These are phyloP conservation scores for Ophion costatus DNA, from an alignment of 2,888 invertebrate genomes.

Conservation along the genomic window DNA sequence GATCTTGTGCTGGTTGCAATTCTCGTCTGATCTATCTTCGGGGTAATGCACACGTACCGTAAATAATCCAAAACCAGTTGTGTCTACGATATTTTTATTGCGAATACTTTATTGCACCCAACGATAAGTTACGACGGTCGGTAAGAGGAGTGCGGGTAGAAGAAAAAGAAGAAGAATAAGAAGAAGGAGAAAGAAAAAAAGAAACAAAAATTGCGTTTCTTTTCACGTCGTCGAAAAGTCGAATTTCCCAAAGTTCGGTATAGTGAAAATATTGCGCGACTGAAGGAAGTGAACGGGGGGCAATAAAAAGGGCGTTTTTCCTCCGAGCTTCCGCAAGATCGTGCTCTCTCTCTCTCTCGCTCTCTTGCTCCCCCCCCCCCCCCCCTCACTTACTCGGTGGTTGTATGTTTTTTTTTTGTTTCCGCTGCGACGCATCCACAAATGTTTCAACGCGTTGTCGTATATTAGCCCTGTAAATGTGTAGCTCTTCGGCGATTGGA, in stretches of 20 bases:
- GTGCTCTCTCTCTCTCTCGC: neutral
- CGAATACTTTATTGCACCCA: slow-evolving; percentile 19
- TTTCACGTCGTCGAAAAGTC: slow-evolving; percentile 48
- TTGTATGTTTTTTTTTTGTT: slow-evolving; percentile 57
- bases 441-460: slow-evolving; percentile 64
- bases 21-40: slow-evolving; percentile 10
- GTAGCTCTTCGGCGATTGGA: slow-evolving; percentile 14
- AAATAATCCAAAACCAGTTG: slow-evolving; percentile 29
- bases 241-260: slow-evolving; percentile 38
- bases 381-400: slow-evolving; percentile 11
- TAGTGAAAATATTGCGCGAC: slow-evolving; percentile 35
- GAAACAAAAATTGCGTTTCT: slow-evolving; percentile 36
- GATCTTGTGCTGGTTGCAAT: slow-evolving; percentile 35
- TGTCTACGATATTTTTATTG: slow-evolving; percentile 35
- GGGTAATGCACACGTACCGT: slow-evolving; percentile 21
- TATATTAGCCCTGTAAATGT: slow-evolving; percentile 3
- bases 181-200: neutral
- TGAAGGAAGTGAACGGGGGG: slow-evolving; percentile 10
- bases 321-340: slow-evolving; percentile 37
- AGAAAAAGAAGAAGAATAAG: slow-evolving; percentile 4
- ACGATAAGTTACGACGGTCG: slow-evolving; percentile 26
- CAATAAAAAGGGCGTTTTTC: slow-evolving; percentile 59
- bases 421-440: slow-evolving; percentile 51
- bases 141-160: neutral
- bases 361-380: too few relatives aligned